These are phyloP conservation scores for Prietella phreatophila DNA, from an alignment of 2,113 vertebrate species.

Conservation along the genomic window DNA sequence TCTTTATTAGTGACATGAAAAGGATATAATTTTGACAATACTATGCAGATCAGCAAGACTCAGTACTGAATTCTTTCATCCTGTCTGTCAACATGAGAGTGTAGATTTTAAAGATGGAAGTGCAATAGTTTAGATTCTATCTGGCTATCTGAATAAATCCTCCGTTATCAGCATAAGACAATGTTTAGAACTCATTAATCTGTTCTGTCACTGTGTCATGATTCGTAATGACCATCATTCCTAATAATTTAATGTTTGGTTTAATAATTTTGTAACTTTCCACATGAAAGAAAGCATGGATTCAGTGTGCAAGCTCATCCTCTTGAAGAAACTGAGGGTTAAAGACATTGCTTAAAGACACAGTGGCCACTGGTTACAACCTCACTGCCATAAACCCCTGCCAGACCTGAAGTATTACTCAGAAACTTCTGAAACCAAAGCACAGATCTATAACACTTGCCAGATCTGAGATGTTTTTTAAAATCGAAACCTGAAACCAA, in stretches of 20 bases:
- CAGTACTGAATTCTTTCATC: not conserved
- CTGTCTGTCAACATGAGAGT: conserved; percentile 3
- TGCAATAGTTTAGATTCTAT: not conserved
- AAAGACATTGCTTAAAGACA: not conserved
- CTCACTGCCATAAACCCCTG: not conserved
- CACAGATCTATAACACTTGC: not conserved
- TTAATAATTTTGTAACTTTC: not conserved
- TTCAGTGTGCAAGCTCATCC: not conserved
- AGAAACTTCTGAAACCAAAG: not conserved
- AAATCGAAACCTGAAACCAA: not conserved
- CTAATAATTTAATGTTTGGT: not conserved
- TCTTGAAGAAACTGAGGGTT: not conserved
- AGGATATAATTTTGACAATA: conserved; percentile 47
- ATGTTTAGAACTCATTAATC: conserved; percentile 12
- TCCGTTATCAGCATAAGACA: not conserved
- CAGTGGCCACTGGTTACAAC: not conserved
- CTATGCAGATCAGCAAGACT: conserved; percentile 38
- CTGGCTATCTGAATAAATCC: not conserved
- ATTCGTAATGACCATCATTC: not conserved
- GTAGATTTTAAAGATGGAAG: conserved; percentile 5
- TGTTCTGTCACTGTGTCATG: not conserved
- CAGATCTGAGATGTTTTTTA: not conserved
- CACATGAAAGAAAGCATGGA: not conserved
- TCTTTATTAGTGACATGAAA: conserved; percentile 21
- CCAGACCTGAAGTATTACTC: not conserved